Conservation (phyloP, 2,888 invertebrate genomes). For the Cyrtodaria siliqua region DNA sequence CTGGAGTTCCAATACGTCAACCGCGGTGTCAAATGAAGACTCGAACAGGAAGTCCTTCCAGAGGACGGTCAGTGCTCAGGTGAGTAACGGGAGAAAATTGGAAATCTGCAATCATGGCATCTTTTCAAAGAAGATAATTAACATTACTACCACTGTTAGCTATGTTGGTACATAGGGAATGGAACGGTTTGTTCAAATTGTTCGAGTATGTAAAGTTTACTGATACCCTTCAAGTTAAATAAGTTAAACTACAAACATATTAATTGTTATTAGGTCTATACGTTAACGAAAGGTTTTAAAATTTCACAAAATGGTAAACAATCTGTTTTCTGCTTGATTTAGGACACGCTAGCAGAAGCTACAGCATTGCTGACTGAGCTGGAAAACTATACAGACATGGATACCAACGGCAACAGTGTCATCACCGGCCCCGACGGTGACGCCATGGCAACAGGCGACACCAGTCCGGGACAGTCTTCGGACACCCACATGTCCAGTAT, state of each 20-base stretch:
- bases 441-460: constrained; percentile 24
- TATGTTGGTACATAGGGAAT: too few species aligned
- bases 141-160: too few species aligned
- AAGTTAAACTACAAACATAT: too few species aligned
- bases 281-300: too few species aligned
- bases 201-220: too few species aligned
- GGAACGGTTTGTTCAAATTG: too few species aligned
- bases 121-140: too few species aligned
- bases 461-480: constrained; percentile 35
- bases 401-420: constrained; percentile 64
- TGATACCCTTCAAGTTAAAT: too few species aligned
- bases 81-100: too few species aligned
- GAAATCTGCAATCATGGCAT: too few species aligned
- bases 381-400: constrained; percentile 78
- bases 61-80: constrained; percentile 87
- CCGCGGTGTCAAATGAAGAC: constrained; percentile 86
- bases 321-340: constrained; percentile 23
- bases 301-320: too few species aligned
- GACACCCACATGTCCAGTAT: constrained; percentile 58
- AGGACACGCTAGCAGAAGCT: constrained; percentile 87
- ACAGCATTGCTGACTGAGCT: constrained; percentile 86
- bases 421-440: constrained; percentile 50
- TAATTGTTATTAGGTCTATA: too few species aligned
- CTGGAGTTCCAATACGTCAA: constrained; percentile 78
- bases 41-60: constrained; percentile 86